A percentile compares a stretch with the other conserved stretches of the same genome.
These are phyloP conservation scores for Achlya flavicornis DNA, from an alignment of 2,888 invertebrate species.

Conservation along the genomic window DNA sequence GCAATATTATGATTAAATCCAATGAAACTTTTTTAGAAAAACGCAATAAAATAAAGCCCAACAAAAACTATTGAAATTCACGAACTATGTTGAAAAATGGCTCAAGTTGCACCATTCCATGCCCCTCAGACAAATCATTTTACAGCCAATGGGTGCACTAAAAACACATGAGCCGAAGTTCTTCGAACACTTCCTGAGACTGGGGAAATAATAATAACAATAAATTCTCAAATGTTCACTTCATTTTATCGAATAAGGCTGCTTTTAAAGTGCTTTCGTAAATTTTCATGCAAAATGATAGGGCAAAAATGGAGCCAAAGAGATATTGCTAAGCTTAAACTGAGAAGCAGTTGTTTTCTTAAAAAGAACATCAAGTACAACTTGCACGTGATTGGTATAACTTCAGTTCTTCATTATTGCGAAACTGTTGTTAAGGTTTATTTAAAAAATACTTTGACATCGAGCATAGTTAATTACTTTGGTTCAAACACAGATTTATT, in stretches of 20 bases:
- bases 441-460: no score
- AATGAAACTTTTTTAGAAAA: neutral
- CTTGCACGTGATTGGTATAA: neutral
- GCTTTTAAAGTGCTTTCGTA: conserved; percentile 6
- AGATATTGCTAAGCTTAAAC: neutral
- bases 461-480: no score
- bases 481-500: no score
- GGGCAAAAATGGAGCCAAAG: neutral
- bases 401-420: no score
- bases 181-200: conserved; percentile 60
- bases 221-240: conserved; percentile 60
- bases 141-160: conserved; percentile 63
- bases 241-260: conserved; percentile 24
- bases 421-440: no score
- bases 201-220: conserved; percentile 73
- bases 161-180: conserved; percentile 61
- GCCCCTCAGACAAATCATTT: conserved; percentile 69
- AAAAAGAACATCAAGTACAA: no score
- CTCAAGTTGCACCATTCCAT: conserved; percentile 18
- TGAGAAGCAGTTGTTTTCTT: neutral
- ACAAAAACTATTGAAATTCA: conserved; percentile 43
- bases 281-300: neutral
- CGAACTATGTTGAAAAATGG: conserved; percentile 35
- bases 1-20: neutral
- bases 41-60: conserved; percentile 20